Base-by-base conservation (phyloP, 2,888 invertebrate species). In the Drosophila kanekoi region DNA sequence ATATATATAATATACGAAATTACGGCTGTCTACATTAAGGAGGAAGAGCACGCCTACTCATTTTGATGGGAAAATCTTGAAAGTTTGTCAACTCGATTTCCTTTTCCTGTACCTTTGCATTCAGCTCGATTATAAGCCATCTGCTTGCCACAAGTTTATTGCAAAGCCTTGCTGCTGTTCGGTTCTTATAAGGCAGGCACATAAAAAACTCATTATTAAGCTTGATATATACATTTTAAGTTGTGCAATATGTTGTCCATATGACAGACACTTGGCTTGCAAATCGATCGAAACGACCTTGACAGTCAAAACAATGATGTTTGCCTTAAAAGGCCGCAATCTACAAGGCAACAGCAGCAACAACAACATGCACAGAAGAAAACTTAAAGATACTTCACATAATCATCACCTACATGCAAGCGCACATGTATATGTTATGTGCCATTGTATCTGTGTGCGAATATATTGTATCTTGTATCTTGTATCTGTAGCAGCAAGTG, bases 201-300 rank as follows among this genome's bases (percentile, higher is more conserved):
- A 41, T 56, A 64, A 70, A 63, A 59, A 76, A 70, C 28, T 18
- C 40, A 69, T 66, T 48, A 38, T 32, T 11, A 20, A 33, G 41
- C 23, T 56, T 47, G 37, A 52, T 20, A 51, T 40, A 56, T 43
- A 14, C 37, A 16, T 66, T 52, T 63, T 47, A 49, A 57, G 56
- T 23, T 64, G 53, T 54, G 57, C 75, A 74, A 68, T 74, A 74
- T 77, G 74, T 43, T 76, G 62, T 13, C 54, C 74, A 65, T 59
- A 81, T 72, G 81, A 68, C 64, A 61, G 44, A 48, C 75, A 76
- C 72, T 56, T 64, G 58, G 57, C 70, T 78, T 73, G 64, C 72
- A 70, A 77, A 87, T 87, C 69, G 80, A 74, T 82, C 72, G 70
- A 38, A 75, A 64, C 65, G 84, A 84, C 89, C 89, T 89, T 89